Conservation (phyloP, 53 echinoderm and acorn worm species). For the Temnopleurus reevesii region DNA sequence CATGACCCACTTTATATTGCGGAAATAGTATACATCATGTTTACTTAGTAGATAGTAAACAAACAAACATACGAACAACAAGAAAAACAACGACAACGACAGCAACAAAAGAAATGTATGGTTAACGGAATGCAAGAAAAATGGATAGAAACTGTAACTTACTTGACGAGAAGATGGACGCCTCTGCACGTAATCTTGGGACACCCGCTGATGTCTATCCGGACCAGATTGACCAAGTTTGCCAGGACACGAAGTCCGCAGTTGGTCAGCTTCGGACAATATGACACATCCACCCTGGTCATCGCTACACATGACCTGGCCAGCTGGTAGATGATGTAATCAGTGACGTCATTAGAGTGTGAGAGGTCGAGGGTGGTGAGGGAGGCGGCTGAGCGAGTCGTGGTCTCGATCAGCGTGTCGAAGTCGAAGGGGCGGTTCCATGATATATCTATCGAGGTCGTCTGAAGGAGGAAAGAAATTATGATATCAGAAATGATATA, state of each 20-base stretch:
- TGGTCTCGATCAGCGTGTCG: background rate
- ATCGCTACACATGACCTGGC: conserved; percentile 51
- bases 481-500: no score
- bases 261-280: conserved; percentile 74
- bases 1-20: no score
- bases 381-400: conserved; percentile 15
- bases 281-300: conserved; percentile 44
- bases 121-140: background rate
- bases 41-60: no score
- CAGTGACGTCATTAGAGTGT: conserved; percentile 73
- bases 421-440: conserved; percentile 29
- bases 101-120: background rate
- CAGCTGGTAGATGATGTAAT: conserved; percentile 68
- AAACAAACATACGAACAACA: no score
- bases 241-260: conserved; percentile 66
- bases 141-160: background rate
- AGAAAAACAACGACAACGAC: no score
- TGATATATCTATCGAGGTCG: conserved; percentile 21
- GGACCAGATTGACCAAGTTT: conserved; percentile 46
- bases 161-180: conserved; percentile 66
- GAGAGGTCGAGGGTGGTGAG: conserved; percentile 67
- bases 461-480: background rate
- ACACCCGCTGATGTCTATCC: conserved; percentile 77
- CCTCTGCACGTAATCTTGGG: conserved; percentile 73
- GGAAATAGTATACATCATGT: no score